phyloP scores from a whole-genome alignment of 2,113 vertebrate genomes.

The Physeter macrocephalus region DNA sequence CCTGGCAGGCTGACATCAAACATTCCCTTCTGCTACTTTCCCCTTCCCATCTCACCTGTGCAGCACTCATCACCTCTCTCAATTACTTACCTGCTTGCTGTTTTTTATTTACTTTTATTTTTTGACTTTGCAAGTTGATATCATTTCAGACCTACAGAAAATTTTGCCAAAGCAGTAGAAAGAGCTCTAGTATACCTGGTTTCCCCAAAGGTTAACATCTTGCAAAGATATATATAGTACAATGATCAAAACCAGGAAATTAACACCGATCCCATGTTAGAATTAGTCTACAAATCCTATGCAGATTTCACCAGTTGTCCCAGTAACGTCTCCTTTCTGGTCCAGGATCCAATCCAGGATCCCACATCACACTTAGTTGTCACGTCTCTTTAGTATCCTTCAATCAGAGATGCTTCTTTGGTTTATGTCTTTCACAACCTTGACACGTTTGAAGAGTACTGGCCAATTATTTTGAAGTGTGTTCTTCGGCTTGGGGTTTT shows the following conservation, averaged over 20 bases:
- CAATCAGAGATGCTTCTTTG: not conserved
- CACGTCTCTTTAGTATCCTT: not conserved
- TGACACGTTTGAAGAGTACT: not conserved
- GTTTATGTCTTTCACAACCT: not conserved
- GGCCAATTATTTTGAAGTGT: too few species aligned
- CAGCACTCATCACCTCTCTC: fast-evolving
- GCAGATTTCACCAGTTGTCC: fast-evolving
- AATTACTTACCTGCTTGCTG: not conserved
- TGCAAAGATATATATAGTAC: fast-evolving
- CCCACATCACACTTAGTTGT: too few species aligned
- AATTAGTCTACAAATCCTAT: fast-evolving
- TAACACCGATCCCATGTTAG: fast-evolving
- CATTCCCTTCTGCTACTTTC: not conserved
- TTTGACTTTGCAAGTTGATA: not conserved
- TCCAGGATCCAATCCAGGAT: not conserved
- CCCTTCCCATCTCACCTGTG: not conserved
- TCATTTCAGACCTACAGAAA: not conserved
- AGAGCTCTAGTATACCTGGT: not conserved
- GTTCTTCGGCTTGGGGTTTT: not conserved
- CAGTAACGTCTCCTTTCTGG: not conserved
- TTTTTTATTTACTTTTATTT: not conserved
- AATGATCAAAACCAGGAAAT: not conserved
- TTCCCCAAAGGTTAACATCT: too few species aligned
- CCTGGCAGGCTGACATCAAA: not conserved
- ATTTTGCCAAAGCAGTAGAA: not conserved